A percentile compares a stretch with the other conserved stretches of the same genome.
phyloP scores from a whole-genome alignment of 2,888 invertebrate species.

The Mayetiola destructor region DNA sequence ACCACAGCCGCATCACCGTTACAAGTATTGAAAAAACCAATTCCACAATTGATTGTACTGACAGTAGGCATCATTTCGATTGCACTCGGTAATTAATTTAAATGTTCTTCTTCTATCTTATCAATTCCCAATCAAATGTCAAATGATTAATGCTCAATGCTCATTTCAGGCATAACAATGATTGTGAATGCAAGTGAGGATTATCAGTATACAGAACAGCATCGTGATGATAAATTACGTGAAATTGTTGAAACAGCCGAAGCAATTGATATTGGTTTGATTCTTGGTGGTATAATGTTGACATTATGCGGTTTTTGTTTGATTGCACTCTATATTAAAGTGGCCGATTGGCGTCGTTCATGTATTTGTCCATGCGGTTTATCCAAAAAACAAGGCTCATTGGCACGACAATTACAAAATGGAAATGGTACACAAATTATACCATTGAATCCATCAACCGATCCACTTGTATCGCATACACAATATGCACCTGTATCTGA shows the following conservation, averaged over 20 bases:
- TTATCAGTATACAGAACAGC: conserved; percentile 37
- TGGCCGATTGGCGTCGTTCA: conserved; percentile 30
- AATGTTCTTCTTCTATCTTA: not conserved
- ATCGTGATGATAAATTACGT: conserved; percentile 27
- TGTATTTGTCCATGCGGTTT: conserved; percentile 27
- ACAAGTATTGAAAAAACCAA: conserved; percentile 26
- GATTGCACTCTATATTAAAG: conserved; percentile 29
- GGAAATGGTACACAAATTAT: conserved; percentile 38
- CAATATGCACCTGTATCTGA: conserved; percentile 64
- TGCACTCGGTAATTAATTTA: conserved; percentile 24
- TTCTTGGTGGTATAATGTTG: conserved; percentile 48
- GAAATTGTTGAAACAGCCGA: conserved; percentile 22
- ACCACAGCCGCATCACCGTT: conserved; percentile 26
- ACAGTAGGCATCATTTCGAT: conserved; percentile 26
- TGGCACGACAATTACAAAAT: conserved; percentile 31
- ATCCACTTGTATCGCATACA: conserved; percentile 53
- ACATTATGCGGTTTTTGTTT: conserved; percentile 38
- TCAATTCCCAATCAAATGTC: not conserved
- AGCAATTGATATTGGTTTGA: conserved; percentile 38
- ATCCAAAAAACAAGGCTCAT: conserved; percentile 27
- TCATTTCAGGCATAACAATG: conserved; percentile 41
- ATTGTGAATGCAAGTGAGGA: conserved; percentile 48
- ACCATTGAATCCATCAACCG: conserved; percentile 59
- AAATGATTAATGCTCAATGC: conserved; percentile 14
- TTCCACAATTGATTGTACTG: conserved; percentile 25